These are phyloP conservation scores for Aplochiton taeniatus DNA, from an alignment of 2,797 vertebrate genomes.

Conservation along the genomic window DNA sequence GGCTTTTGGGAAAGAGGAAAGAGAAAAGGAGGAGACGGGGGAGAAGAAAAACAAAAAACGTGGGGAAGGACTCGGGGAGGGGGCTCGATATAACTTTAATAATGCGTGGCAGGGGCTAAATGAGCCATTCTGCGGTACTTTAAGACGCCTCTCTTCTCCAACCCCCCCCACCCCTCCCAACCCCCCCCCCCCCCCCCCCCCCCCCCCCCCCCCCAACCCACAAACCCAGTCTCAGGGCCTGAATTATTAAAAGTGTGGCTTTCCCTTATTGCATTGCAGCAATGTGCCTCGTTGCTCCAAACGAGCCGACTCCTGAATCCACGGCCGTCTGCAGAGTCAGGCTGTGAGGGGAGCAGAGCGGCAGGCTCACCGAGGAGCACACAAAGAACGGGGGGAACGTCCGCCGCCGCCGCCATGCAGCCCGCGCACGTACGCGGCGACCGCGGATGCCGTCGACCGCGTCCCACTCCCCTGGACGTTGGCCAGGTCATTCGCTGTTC, in stretches of 20 bases:
- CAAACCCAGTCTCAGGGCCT: constrained; percentile 61
- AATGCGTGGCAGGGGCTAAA: constrained; percentile 76
- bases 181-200: constrained; percentile 17
- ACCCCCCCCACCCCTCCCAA: constrained; percentile 14
- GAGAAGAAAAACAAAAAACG: constrained; percentile 52
- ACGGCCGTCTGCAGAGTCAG: constrained; percentile 33
- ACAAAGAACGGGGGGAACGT: too few species aligned
- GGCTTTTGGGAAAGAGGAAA: constrained; percentile 57
- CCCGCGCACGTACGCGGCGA: too few species aligned
- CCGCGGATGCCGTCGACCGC: too few species aligned
- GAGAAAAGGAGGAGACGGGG: constrained; percentile 31
- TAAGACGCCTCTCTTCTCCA: constrained; percentile 52
- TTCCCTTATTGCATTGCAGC: constrained; percentile 78
- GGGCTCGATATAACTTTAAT: constrained; percentile 76
- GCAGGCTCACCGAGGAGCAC: constrained; percentile 15
- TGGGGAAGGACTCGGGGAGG: constrained; percentile 57
- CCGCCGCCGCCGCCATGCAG: background rate
- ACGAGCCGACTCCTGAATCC: constrained; percentile 42
- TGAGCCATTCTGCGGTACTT: constrained; percentile 75
- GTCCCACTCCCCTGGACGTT: background rate
- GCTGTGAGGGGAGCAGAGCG: constrained; percentile 32
- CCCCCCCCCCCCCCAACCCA: constrained; percentile 10
- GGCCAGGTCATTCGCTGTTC: constrained; percentile 11
- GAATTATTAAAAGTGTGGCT: constrained; percentile 82
- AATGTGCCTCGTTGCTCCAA: constrained; percentile 68